Evolutionary conservation across 2,888 invertebrate genomes (phyloP).

Genomic region (Amiota minor): DNA sequence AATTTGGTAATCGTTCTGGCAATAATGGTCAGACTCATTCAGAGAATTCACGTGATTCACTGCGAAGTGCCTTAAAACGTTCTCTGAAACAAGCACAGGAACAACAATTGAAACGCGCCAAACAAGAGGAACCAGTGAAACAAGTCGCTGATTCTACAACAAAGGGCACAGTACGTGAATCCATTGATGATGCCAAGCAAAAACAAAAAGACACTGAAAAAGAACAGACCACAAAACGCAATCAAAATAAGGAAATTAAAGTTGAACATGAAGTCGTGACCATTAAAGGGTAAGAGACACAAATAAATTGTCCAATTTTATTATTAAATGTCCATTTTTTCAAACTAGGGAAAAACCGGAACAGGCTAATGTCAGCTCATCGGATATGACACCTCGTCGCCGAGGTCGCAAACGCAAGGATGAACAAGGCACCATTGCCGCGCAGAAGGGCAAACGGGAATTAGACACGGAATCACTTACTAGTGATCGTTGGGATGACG

Average conservation of each 20-base stretch:
- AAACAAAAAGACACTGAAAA: conserved; percentile 29
- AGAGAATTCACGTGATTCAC: conserved; percentile 56
- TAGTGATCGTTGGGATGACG: conserved; percentile 54
- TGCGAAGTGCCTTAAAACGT: conserved; percentile 64
- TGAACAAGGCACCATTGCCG: conserved; percentile 45
- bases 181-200: conserved; percentile 56
- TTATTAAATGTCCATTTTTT: not conserved
- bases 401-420: conserved; percentile 57
- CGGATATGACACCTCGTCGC: conserved; percentile 50
- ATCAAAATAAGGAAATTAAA: not conserved
- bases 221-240: not conserved
- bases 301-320: not conserved
- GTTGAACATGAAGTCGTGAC: conserved; percentile 32
- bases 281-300: conserved; percentile 50
- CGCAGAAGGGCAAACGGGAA: conserved; percentile 41
- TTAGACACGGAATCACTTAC: conserved; percentile 18
- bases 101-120: conserved; percentile 58
- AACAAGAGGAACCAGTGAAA: conserved; percentile 61
- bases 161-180: conserved; percentile 54
- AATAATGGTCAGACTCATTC: conserved; percentile 23
- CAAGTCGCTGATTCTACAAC: conserved; percentile 69
- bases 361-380: conserved; percentile 58
- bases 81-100: conserved; percentile 67
- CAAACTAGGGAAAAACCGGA: conserved; percentile 53
- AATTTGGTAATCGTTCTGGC: conserved; percentile 45